phyloP scores from a whole-genome alignment of 1,140 invertebrate genomes.

The Zeugodacus cucurbitae region DNA sequence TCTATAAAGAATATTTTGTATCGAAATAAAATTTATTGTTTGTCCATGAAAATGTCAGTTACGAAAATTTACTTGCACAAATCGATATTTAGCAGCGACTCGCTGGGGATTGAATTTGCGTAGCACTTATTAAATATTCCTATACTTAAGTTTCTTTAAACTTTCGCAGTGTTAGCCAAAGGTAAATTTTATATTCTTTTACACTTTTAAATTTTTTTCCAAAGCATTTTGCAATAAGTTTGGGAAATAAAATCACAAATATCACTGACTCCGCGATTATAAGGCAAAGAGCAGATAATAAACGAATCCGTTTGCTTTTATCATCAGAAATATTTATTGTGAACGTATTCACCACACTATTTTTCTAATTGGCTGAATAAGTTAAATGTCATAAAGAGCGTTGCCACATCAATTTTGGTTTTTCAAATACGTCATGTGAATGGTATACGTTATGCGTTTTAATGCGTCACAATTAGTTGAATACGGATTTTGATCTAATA shows the following conservation, averaged over 20 bases:
- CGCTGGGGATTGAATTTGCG: neutral
- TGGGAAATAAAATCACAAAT: slow-evolving; percentile 1
- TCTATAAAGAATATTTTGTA: neutral
- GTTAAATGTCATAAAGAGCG: neutral
- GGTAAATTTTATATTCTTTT: neutral
- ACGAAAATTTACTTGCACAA: slow-evolving; percentile 26
- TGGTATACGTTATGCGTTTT: too few relatives aligned
- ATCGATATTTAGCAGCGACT: neutral
- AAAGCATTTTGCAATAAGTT: neutral
- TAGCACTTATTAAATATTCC: neutral
- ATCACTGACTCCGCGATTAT: neutral
- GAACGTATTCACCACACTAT: neutral
- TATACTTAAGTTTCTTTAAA: neutral
- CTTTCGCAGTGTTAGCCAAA: neutral
- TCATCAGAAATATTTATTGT: neutral
- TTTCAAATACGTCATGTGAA: too few relatives aligned
- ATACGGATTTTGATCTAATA: too few relatives aligned
- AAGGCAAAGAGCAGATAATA: neutral
- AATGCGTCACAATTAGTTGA: too few relatives aligned
- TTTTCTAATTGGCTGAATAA: slow-evolving; percentile 1
- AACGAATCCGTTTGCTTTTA: slow-evolving; percentile 1
- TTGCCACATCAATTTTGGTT: neutral
- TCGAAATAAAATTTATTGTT: neutral
- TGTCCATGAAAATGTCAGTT: neutral
- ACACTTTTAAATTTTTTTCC: slow-evolving; percentile 16